phyloP scores from a whole-genome alignment of 2,113 vertebrate species.

The Oreochromis aureus region DNA sequence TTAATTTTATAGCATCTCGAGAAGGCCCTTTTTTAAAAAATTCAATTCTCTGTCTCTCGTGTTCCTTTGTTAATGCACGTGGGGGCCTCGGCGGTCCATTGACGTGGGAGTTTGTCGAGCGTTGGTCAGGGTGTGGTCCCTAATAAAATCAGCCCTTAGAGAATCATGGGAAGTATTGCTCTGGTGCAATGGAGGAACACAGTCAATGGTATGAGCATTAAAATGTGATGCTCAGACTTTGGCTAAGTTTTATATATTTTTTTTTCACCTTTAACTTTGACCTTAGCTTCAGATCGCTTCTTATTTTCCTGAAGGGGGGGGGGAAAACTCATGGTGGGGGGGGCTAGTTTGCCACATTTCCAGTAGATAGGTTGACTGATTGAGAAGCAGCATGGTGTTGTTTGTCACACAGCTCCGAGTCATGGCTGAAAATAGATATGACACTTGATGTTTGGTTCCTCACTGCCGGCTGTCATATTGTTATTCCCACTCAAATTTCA shows the following conservation, averaged over 20 bases:
- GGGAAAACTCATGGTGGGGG: conserved; percentile 20
- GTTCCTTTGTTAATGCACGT: conserved; percentile 57
- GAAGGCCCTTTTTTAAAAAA: background rate
- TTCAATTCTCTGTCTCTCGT: conserved; percentile 34
- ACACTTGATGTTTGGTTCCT: conserved; percentile 66
- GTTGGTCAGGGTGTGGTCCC: conserved; percentile 59
- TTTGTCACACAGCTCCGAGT: conserved; percentile 64
- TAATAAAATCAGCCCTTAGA: conserved; percentile 50
- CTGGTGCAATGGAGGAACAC: background rate
- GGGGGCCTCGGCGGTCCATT: conserved; percentile 35
- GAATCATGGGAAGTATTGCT: conserved; percentile 36
- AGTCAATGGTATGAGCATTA: background rate
- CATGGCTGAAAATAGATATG: conserved; percentile 65
- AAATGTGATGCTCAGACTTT: background rate
- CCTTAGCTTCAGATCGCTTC: conserved; percentile 34
- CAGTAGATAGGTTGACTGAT: conserved; percentile 46
- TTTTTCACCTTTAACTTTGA: conserved; percentile 26
- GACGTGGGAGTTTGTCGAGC: conserved; percentile 57
- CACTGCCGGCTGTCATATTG: conserved; percentile 62
- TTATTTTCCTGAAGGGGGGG: background rate
- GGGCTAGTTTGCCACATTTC: conserved; percentile 46
- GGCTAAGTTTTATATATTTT: background rate
- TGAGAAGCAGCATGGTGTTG: conserved; percentile 61
- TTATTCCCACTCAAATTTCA: conserved; percentile 69
- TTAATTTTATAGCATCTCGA: conserved; percentile 72